A percentile compares a stretch with the other conserved stretches of the same genome.
These are phyloP conservation scores for Penelope pileata DNA, from an alignment of 2,113 vertebrate genomes.

Conservation along the genomic window DNA sequence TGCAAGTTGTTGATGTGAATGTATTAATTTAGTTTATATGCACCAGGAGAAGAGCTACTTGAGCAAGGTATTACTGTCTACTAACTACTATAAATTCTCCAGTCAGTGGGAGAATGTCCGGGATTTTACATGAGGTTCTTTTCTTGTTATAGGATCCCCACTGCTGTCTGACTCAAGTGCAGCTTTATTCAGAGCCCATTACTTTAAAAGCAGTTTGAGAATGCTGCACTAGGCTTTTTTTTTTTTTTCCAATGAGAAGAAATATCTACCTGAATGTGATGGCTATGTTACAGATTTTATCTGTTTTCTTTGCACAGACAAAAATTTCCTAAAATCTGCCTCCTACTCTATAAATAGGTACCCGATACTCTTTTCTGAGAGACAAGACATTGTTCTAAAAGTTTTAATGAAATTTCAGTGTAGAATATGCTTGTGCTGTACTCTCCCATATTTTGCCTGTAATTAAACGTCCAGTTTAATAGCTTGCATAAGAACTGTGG, in stretches of 20 bases:
- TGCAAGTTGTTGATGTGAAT: constrained; percentile 21
- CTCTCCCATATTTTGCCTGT: not conserved
- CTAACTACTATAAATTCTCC: constrained; percentile 27
- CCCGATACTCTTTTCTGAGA: not conserved
- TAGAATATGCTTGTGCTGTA: not conserved
- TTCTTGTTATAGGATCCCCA: not conserved
- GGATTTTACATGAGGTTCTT: not conserved
- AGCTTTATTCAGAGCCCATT: not conserved
- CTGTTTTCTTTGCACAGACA: not conserved
- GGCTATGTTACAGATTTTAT: accelerated
- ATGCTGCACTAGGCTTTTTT: not conserved
- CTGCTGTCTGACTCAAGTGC: not conserved
- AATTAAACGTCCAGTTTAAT: not conserved
- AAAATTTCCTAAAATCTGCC: not conserved
- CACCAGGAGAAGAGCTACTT: constrained; percentile 39
- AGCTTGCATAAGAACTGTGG: not conserved
- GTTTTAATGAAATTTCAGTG: not conserved
- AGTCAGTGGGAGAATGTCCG: not conserved
- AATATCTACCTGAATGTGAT: not conserved
- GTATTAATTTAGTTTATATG: constrained; percentile 56
- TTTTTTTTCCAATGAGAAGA: not conserved
- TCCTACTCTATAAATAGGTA: not conserved
- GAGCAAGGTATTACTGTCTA: constrained; percentile 17
- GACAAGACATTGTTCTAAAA: not conserved
- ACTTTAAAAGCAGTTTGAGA: not conserved